Base-by-base conservation (phyloP, 2,113 vertebrate species). In the Probosciger aterrimus region DNA sequence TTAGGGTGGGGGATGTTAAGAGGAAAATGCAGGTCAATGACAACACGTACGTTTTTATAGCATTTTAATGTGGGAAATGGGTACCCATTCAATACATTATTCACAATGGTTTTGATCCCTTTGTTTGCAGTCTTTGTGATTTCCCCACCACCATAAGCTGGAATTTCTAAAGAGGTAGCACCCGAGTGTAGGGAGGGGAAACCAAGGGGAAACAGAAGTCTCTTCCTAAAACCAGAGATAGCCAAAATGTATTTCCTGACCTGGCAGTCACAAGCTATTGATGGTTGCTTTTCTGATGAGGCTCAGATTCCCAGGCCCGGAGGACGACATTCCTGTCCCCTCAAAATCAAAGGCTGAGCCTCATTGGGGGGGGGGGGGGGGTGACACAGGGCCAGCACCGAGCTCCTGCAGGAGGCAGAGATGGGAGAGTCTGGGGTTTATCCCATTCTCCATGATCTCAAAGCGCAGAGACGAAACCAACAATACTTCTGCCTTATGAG, bases 401-500 rank as follows among this genome's bases (percentile, higher is more conserved):
- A 53, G 49, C 65, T 86, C 74, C 85, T 55, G 86, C 9, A 8
- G 71, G 94, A 94, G 80, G 80, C 78, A 78, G 82, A 81, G 64
- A 6, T 33, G 76, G 89, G 18, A 53, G 41, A 20, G 9, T 13
- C 70, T 50, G 88, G 52, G 31, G 30, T 84, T 52, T 27, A 43
- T 82, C 85, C 74, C 27, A 20, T 93, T 85, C 67, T 69, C 86
- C 2, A 1, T 6, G 6, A 93, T 87, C 89, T 79, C 39, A n/a
- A 90, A 77, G 50, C 10, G 52, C 88, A 62, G 53, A 92, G 70
- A 82, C 71, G 78, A 71, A 47, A 57, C 13, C 33, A 64, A 60
- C 47, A 91, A 19, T 11, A 10, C 60, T 82, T 90, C 90, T 94
- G 71, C 96, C 94, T 95, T 94, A 43, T 5, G 64, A 93, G 92